Evolutionary conservation across 2,113 vertebrate genomes (phyloP).

Genomic region (Pipa parva): DNA sequence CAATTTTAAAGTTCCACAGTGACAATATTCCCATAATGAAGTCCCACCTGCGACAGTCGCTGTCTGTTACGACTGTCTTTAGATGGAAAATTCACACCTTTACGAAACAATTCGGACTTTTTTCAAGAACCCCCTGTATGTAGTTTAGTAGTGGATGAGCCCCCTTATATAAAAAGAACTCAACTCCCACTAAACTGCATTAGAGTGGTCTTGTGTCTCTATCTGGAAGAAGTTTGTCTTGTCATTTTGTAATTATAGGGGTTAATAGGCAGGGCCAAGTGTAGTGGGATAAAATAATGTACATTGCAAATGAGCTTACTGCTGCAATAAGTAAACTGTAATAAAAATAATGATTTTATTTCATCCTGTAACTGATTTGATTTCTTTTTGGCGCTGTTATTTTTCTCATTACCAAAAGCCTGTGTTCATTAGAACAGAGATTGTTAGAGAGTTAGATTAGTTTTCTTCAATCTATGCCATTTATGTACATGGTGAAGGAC

Average conservation of each 20-base stretch:
- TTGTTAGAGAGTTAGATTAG: conserved; percentile 17
- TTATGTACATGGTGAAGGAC: conserved; percentile 23
- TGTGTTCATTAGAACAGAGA: conserved; percentile 28
- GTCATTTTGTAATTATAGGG: neutral
- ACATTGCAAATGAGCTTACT: neutral
- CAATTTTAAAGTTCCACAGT: no score
- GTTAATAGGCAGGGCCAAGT: neutral
- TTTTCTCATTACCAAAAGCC: conserved; percentile 34
- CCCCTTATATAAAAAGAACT: no score
- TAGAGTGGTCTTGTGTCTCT: no score
- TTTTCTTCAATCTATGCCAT: conserved; percentile 27
- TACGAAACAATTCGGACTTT: no score
- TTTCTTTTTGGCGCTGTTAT: conserved; percentile 33
- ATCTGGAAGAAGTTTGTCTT: neutral
- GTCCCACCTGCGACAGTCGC: no score
- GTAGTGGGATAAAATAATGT: conserved; percentile 5
- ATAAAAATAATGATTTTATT: conserved; percentile 28
- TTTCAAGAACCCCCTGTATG: no score
- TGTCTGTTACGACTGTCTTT: no score
- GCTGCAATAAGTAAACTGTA: conserved; percentile 13
- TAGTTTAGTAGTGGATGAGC: no score
- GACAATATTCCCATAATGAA: no score
- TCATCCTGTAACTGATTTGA: conserved; percentile 16
- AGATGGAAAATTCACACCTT: no score
- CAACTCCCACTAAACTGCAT: no score